Base-by-base conservation (phyloP, 2,113 vertebrate genomes). In the Nyctibius bracteatus region DNA sequence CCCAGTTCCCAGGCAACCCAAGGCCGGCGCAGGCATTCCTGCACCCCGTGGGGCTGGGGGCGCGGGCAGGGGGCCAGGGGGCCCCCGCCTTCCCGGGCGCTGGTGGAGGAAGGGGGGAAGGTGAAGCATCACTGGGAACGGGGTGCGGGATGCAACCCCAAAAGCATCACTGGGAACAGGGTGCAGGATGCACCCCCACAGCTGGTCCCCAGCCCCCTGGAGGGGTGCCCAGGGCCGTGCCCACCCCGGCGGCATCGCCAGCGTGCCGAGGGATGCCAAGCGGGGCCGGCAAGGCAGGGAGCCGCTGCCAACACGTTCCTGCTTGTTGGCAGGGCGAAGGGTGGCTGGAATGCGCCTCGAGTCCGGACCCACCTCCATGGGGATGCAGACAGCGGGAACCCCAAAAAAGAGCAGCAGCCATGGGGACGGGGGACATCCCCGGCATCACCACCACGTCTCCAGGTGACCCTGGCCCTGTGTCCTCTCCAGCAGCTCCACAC, bases 1-100 rank as follows among this genome's bases (percentile, higher is more conserved):
- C 97, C 80, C 91, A 87, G 94, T 97, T 97, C 96, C 96, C 96
- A 94, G 89, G 96, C 95, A 97, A 96, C 90, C 85, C 94, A 58
- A 94, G 92, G 86, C 88, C 67, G 49, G 90, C 90, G 19, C 73
- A 88, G 81, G 89, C 86, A 96, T 95, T 95, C 95, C 96, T 90
- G 93, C 92, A 81, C 87, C 96, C 88, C 30, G 39, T 52, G 20
- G 47, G 46, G 90, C 62, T 74, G 73, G 86, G 85, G 81, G 86
- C 84, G 25, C 74, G 58, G 35, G 63, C 65, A 66, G 23, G 95
- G 94, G 96, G 92, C 90, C 39, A 0, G 81, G 95, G 92, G 96
- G 92, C 86, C 35, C 21, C 78, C 8, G 89, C 59, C n/a, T 19
- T 66, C 90, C 87, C 3, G 9, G 62, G 54, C 12, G 18, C 49